Evolutionary conservation across 92 coral and sea anemone species (phyloP).

Genomic region (Palythoa grandiflora): DNA sequence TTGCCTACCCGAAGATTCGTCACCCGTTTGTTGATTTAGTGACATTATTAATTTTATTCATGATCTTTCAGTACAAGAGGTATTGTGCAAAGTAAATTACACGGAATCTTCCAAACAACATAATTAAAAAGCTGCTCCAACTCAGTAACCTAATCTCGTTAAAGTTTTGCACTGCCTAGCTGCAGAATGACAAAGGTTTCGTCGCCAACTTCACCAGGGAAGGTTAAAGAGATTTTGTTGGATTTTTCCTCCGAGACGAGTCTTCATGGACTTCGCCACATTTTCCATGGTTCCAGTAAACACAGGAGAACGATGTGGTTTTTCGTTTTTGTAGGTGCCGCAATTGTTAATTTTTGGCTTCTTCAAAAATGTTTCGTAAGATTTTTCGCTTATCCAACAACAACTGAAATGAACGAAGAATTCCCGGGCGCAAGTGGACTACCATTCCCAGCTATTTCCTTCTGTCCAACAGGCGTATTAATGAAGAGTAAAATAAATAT

Average conservation of each 20-base stretch:
- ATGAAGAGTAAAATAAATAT: slow-evolving; percentile 42
- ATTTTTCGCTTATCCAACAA: slow-evolving; percentile 31
- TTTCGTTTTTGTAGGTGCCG: slow-evolving; percentile 15
- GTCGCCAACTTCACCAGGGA: background rate
- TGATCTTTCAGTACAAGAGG: background rate
- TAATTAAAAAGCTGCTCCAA: background rate
- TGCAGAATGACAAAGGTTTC: slow-evolving; percentile 19
- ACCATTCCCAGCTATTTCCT: slow-evolving; percentile 26
- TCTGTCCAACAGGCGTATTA: slow-evolving; percentile 21
- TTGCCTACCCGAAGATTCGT: background rate
- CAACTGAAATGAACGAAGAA: slow-evolving; percentile 38
- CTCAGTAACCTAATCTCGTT: background rate
- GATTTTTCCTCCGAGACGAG: slow-evolving; percentile 32
- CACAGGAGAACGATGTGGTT: slow-evolving; percentile 15
- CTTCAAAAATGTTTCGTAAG: slow-evolving; percentile 6
- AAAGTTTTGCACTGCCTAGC: background rate
- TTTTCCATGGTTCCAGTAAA: slow-evolving; percentile 8
- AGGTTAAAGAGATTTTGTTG: background rate
- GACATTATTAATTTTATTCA: background rate
- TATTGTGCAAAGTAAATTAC: background rate
- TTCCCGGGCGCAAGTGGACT: slow-evolving; percentile 23
- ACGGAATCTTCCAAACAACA: background rate
- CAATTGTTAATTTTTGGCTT: background rate
- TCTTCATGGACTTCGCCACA: slow-evolving; percentile 34
- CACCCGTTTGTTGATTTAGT: background rate